Conservation (phyloP, 2,797 vertebrate species). For the Rallus crepitans region DNA sequence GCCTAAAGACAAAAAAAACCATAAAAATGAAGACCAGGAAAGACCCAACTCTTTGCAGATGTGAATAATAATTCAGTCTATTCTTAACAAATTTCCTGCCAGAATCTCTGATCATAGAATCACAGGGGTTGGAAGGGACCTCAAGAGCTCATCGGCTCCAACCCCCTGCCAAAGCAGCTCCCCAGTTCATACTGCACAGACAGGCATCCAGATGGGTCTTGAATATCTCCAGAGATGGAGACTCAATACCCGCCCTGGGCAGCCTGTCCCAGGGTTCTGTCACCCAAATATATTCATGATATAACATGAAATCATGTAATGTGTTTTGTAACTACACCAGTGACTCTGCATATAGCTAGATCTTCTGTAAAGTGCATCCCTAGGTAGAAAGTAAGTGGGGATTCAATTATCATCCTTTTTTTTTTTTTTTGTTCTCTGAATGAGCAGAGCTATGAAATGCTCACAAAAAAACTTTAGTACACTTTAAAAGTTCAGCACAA, state of each 20-base stretch:
- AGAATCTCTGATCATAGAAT: not conserved
- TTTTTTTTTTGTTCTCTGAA: not conserved
- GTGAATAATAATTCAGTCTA: not conserved
- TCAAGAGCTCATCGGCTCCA: too few species aligned
- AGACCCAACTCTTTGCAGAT: not conserved
- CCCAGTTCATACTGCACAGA: too few species aligned
- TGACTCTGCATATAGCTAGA: not conserved
- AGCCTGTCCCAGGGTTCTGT: too few species aligned
- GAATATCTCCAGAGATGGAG: too few species aligned
- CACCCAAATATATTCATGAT: not conserved
- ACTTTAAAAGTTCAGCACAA: not conserved
- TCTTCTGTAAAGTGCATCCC: not conserved
- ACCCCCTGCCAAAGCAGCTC: too few species aligned
- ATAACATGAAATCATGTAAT: not conserved
- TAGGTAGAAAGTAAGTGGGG: not conserved
- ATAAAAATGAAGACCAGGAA: not conserved
- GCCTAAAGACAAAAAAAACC: not conserved
- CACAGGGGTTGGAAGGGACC: too few species aligned
- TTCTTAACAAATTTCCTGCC: not conserved
- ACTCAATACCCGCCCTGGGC: too few species aligned
- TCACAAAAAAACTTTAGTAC: not conserved
- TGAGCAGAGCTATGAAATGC: not conserved
- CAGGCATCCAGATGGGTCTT: too few species aligned
- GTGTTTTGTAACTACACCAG: not conserved
- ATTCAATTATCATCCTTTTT: not conserved